phyloP scores from a whole-genome alignment of 2,888 invertebrate genomes.

The Myathropa florea region DNA sequence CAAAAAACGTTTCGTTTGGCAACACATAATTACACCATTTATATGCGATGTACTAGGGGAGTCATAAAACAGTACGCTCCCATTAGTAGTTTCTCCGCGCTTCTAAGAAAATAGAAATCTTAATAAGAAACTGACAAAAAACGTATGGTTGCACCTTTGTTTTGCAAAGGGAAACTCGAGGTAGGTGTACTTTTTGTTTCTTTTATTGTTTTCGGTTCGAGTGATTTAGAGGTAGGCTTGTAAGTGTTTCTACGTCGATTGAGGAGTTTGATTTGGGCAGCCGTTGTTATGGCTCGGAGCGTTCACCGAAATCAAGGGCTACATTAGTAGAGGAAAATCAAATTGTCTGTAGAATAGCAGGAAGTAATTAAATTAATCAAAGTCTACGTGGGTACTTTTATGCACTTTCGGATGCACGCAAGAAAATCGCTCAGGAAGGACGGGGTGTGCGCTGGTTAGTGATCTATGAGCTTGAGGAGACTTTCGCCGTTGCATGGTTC shows the following conservation, averaged over 20 bases:
- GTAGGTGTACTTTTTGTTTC: background rate
- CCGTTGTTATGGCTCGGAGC: background rate
- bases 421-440: too few species aligned
- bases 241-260: background rate
- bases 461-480: too few species aligned
- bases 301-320: background rate
- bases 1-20: background rate
- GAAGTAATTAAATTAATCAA: too few species aligned
- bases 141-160: background rate
- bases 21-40: background rate
- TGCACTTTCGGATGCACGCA: too few species aligned
- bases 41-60: background rate
- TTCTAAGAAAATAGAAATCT: constrained; percentile 1
- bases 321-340: background rate
- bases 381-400: too few species aligned
- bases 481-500: too few species aligned
- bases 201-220: background rate
- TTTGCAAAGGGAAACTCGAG: background rate
- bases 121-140: background rate
- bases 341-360: background rate
- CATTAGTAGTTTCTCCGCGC: constrained; percentile 8
- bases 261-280: too few species aligned
- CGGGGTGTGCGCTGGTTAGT: too few species aligned
- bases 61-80: constrained; percentile 6
- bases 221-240: background rate